phyloP scores from a whole-genome alignment of 2,797 vertebrate genomes.

The Phalloptychus januarius region DNA sequence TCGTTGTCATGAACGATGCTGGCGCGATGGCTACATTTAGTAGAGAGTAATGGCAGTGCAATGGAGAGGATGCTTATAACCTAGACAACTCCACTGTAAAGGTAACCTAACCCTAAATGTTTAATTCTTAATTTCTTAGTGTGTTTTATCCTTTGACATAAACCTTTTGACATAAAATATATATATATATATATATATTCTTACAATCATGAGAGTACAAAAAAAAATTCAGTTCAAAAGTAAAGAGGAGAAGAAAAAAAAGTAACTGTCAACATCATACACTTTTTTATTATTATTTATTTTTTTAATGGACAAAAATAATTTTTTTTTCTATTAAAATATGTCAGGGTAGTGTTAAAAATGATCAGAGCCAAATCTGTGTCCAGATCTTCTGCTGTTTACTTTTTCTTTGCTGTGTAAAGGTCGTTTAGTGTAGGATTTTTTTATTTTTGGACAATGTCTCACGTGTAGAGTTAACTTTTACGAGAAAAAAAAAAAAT shows the following conservation, averaged over 20 bases:
- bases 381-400: slow-evolving; percentile 78
- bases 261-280: slow-evolving; percentile 74
- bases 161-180: slow-evolving; percentile 86
- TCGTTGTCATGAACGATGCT: slow-evolving; percentile 88
- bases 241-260: slow-evolving; percentile 72
- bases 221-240: slow-evolving; percentile 75
- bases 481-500: slow-evolving; percentile 34
- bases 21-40: slow-evolving; percentile 92
- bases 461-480: slow-evolving; percentile 62
- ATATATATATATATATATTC: no score
- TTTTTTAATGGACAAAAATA: slow-evolving; percentile 78
- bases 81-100: slow-evolving; percentile 96
- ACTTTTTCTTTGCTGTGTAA: slow-evolving; percentile 80
- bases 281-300: no score
- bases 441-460: slow-evolving; percentile 47
- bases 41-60: slow-evolving; percentile 94
- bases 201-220: slow-evolving; percentile 82
- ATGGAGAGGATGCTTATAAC: slow-evolving; percentile 98
- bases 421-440: slow-evolving; percentile 74
- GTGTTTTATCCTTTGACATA: slow-evolving; percentile 88
- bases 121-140: slow-evolving; percentile 95
- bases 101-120: slow-evolving; percentile 97
- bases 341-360: slow-evolving; percentile 81
- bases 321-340: slow-evolving; percentile 82
- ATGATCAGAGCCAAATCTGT: slow-evolving; percentile 77